Percentiles rank a stretch among this genome's conserved stretches.
phyloP scores from a whole-genome alignment of 1,140 invertebrate genomes.

The Copidosoma floridanum region DNA sequence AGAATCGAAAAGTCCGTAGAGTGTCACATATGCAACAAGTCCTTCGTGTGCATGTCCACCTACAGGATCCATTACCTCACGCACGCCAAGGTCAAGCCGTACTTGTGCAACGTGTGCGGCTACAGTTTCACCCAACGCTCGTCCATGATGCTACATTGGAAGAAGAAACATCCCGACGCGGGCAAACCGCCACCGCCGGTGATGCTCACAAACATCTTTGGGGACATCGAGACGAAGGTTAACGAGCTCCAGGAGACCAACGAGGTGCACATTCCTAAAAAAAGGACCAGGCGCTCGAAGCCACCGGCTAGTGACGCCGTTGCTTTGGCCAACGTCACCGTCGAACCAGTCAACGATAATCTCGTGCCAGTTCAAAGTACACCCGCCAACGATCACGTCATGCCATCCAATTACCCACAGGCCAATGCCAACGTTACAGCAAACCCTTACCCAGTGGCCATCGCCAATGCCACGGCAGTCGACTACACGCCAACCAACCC shows the following conservation, averaged over 20 bases:
- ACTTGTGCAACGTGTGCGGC: slow-evolving; percentile 61
- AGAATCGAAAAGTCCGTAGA: slow-evolving; percentile 40
- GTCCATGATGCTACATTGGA: slow-evolving; percentile 44
- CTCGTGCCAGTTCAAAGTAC: not conserved
- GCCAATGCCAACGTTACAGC: no score
- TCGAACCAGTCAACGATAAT: not conserved
- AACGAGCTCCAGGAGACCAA: not conserved
- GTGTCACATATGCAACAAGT: slow-evolving; percentile 42
- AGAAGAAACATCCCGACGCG: slow-evolving; percentile 39
- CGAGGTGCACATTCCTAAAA: no score
- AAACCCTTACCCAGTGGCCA: no score
- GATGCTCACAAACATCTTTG: slow-evolving; percentile 20
- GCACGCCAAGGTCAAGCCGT: slow-evolving; percentile 63
- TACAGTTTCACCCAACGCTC: slow-evolving; percentile 57
- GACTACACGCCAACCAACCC: no score
- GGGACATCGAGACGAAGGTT: slow-evolving; percentile 1
- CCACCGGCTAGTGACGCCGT: no score
- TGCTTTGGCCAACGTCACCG: no score
- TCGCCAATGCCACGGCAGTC: no score
- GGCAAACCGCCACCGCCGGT: slow-evolving; percentile 33
- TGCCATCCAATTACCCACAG: no score
- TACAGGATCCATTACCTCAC: slow-evolving; percentile 54
- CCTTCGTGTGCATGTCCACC: slow-evolving; percentile 42
- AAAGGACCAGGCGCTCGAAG: no score
- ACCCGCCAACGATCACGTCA: not conserved